Conservation (phyloP, 2,797 vertebrate species). For the Pteropus rufus region DNA sequence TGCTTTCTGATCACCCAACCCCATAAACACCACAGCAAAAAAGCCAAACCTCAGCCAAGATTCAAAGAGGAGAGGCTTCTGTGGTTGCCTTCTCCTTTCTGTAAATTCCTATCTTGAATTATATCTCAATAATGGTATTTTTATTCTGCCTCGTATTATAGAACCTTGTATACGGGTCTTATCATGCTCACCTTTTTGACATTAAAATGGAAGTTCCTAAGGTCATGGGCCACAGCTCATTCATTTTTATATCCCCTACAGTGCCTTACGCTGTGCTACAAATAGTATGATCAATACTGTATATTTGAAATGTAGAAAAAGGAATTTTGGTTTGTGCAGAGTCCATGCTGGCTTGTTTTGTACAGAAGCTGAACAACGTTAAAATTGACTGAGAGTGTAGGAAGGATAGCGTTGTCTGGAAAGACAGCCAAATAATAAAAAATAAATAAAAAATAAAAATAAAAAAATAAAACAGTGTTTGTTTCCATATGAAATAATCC, state of each 20-base stretch:
- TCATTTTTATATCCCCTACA: neutral
- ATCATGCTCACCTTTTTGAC: neutral
- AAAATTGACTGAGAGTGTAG: neutral
- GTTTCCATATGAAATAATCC: neutral
- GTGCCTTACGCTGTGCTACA: neutral
- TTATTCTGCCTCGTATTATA: neutral
- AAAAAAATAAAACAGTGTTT: neutral
- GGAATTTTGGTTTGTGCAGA: neutral
- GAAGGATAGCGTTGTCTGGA: neutral
- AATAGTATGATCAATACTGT: neutral
- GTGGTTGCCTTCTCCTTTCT: neutral
- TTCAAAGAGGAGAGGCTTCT: neutral
- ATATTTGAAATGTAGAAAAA: neutral
- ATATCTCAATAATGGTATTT: neutral
- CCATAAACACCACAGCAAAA: neutral
- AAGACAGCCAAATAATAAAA: neutral
- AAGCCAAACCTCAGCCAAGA: neutral
- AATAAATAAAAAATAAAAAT: too few species aligned
- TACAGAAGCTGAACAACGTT: neutral
- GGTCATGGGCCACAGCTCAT: neutral
- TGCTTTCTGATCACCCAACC: neutral
- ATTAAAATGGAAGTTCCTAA: constrained; percentile 16
- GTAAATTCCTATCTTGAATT: neutral
- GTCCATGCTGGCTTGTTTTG: neutral
- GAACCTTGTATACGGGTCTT: neutral